Conservation (phyloP, 2,797 vertebrate species). For the Syngnathus acus region DNA sequence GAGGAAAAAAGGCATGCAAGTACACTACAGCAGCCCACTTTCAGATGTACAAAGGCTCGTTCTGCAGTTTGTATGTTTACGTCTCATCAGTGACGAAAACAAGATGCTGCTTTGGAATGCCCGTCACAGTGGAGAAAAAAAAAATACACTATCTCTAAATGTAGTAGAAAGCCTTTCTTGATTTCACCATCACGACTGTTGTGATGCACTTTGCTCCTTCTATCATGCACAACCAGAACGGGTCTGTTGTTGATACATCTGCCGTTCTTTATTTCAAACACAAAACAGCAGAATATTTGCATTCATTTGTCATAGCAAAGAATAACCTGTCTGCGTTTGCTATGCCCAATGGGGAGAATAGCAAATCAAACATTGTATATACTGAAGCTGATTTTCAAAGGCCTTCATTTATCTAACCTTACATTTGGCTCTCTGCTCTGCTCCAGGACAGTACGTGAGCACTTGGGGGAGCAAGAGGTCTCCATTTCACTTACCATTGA, state of each 20-base stretch:
- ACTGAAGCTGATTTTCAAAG: not conserved
- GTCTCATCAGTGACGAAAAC: not conserved
- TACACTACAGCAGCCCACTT: not conserved
- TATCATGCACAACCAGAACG: not conserved
- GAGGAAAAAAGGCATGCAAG: not conserved
- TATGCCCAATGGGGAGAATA: not conserved
- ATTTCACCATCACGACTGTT: not conserved
- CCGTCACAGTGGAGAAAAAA: not conserved
- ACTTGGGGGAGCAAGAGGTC: slow-evolving; percentile 94
- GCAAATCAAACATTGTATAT: not conserved
- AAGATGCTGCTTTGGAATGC: not conserved
- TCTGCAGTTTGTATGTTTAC: not conserved
- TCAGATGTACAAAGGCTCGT: not conserved
- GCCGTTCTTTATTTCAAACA: not conserved
- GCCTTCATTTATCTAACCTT: not conserved
- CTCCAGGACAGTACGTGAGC: slow-evolving; percentile 83
- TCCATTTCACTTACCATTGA: slow-evolving; percentile 91
- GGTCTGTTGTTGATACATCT: not conserved
- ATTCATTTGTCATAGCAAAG: not conserved
- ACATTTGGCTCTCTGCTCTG: not conserved
- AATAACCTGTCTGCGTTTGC: not conserved
- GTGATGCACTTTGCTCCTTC: not conserved
- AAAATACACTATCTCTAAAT: not conserved
- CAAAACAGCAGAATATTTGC: not conserved
- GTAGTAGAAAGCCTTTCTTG: no score